Evolutionary conservation across 1,140 invertebrate species (phyloP).

Genomic region (Caenorhabditis brenneri): DNA sequence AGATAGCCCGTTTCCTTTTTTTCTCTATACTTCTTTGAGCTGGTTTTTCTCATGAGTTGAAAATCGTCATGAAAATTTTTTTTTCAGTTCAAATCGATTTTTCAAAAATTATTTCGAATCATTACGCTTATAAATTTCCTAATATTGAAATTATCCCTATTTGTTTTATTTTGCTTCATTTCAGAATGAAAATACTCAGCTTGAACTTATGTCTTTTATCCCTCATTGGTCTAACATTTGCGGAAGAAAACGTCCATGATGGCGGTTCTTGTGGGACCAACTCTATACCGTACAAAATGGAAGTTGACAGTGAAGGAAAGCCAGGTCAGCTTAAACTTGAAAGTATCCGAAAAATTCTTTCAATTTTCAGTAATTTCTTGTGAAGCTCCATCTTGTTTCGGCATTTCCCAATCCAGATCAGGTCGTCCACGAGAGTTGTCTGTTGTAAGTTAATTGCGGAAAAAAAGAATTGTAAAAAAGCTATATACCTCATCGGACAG

Average conservation of each 20-base stretch:
- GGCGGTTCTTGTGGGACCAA: conserved; percentile 22
- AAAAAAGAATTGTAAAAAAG: not conserved
- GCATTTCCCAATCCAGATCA: not conserved
- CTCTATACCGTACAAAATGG: conserved; percentile 16
- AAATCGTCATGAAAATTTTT: no score
- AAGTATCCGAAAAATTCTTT: not conserved
- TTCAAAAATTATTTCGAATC: no score
- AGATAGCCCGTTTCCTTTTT: not conserved
- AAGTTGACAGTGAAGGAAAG: conserved; percentile 29
- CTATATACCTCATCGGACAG: not conserved
- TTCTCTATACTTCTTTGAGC: not conserved
- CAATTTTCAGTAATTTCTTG: not conserved
- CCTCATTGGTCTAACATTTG: not conserved
- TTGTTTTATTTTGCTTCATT: not conserved
- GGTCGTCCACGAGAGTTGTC: not conserved
- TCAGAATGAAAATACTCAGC: conserved; percentile 26
- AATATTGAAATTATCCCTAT: not conserved
- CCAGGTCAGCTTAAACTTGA: not conserved
- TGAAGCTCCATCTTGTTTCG: not conserved
- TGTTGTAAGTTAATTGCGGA: not conserved
- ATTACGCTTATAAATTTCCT: not conserved
- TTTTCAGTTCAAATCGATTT: not conserved
- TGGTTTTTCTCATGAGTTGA: no score
- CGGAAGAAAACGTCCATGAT: not conserved
- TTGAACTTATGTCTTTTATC: not conserved